A percentile compares a stretch with the other conserved stretches of the same genome.
Conservation (phyloP, 1,140 invertebrate genomes). For the Vanessa tameamea region DNA sequence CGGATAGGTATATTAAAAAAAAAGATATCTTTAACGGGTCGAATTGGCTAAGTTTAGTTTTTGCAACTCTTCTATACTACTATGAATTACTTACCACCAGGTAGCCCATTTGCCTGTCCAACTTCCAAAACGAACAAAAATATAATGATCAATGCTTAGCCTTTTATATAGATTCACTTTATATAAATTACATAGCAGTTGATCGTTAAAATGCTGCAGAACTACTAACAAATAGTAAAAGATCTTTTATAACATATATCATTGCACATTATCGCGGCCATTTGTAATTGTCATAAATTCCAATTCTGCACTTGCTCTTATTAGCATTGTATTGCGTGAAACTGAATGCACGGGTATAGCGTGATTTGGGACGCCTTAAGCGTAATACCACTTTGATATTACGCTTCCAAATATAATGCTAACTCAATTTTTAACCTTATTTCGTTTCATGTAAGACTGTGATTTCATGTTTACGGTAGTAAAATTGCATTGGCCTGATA, state of each 20-base stretch:
- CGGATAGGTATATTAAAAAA: too few relatives aligned
- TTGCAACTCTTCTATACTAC: too few relatives aligned
- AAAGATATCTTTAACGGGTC: too few relatives aligned
- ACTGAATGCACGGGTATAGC: slow-evolving; percentile 57
- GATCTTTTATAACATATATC: slow-evolving; percentile 40
- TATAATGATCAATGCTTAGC: too few relatives aligned
- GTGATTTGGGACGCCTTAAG: slow-evolving; percentile 69
- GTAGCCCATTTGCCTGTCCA: too few relatives aligned
- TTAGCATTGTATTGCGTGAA: slow-evolving; percentile 67
- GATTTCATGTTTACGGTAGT: background rate
- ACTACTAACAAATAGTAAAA: slow-evolving; percentile 3
- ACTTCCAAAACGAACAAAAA: too few relatives aligned
- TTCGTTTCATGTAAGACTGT: background rate
- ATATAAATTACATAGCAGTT: background rate
- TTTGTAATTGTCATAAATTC: slow-evolving; percentile 65
- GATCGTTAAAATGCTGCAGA: background rate
- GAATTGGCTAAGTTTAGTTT: too few relatives aligned
- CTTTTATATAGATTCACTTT: background rate
- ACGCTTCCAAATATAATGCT: background rate
- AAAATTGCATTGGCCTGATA: slow-evolving; percentile 24
- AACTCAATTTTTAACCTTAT: slow-evolving; percentile 8
- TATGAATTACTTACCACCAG: too few relatives aligned
- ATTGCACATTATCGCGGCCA: slow-evolving; percentile 43
- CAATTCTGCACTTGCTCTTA: slow-evolving; percentile 64
- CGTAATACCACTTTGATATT: slow-evolving; percentile 46